Evolutionary conservation across 2,888 invertebrate species (phyloP).

Genomic region (Laothoe populi): DNA sequence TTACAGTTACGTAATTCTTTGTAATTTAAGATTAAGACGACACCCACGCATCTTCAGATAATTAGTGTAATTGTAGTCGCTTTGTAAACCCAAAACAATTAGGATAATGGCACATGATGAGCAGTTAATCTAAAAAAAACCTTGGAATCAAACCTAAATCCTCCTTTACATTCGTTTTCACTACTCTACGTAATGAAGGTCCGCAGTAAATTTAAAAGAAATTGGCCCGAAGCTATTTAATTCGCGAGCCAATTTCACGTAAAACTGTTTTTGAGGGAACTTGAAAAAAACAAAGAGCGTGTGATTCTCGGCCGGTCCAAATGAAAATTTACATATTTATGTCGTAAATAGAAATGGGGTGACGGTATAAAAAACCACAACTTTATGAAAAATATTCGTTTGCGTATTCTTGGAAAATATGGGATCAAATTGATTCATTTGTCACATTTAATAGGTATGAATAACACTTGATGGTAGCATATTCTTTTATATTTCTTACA

Average conservation of each 20-base stretch:
- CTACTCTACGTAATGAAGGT: slow-evolving; percentile 18
- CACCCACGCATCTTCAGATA: too few relatives aligned
- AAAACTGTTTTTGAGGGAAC: not conserved
- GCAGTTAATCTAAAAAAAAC: slow-evolving; percentile 13
- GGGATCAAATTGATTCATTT: not conserved
- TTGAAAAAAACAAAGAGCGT: slow-evolving; percentile 17
- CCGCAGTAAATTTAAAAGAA: slow-evolving; percentile 21
- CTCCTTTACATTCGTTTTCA: slow-evolving; percentile 13
- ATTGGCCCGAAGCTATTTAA: slow-evolving; percentile 22
- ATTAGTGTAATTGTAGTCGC: not conserved
- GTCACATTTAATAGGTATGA: not conserved
- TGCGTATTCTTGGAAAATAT: not conserved
- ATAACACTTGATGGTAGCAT: too few relatives aligned
- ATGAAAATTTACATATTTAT: slow-evolving; percentile 24
- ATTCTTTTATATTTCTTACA: too few relatives aligned
- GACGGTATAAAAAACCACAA: not conserved
- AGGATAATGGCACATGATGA: not conserved
- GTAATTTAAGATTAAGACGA: too few relatives aligned
- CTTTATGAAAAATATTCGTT: not conserved
- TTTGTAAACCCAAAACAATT: not conserved
- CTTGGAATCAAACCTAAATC: slow-evolving; percentile 6
- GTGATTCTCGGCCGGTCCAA: not conserved
- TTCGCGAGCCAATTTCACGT: slow-evolving; percentile 16
- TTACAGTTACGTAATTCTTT: too few relatives aligned
- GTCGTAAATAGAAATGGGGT: slow-evolving; percentile 6